Base-by-base conservation (phyloP, 1,140 invertebrate genomes). In the Rhopalosiphum maidis region DNA sequence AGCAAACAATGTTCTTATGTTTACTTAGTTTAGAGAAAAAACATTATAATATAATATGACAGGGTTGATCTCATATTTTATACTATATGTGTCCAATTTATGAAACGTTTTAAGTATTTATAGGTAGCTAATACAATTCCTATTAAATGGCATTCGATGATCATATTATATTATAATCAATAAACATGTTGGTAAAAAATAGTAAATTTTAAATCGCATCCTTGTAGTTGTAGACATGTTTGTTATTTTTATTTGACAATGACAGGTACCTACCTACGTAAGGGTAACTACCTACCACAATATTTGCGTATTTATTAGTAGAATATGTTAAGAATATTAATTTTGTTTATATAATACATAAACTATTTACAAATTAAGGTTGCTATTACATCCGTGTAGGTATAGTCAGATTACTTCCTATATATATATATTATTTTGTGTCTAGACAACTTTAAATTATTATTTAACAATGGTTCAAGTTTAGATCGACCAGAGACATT, bases 381-480 rank as follows among this genome's bases (percentile, higher is more conserved):
- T 30, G 41, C 8, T 46, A 8, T n/a, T n/a, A n/a, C n/a, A n/a
- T 68, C 60, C n/a, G 30, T 77, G 30, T 77, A 77, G 60, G 60
- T 77, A 77, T 77, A n/a, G 60, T 30, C 5, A n/a, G 60, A 77
- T 35, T 46, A 86, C 85, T 46, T 86, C 85, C 85, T 46, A 86
- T 86, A 0, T 46, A n/a, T 46, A n/a, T 46, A 30, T 85, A n/a
- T 30, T 22, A 23, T 86, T 23, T 86, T 1, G 11, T 30, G 85
- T 86, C 43, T 86, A 86, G 85, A 86, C 43, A 43, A 86, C 23
- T 86, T 25, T 86, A 86, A 86, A 86, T 86, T 86, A 86, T 11
- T 86, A 46, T 86, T 86, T 86, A 86, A 86, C 15, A 43, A 86
- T 86, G 25, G 23, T 46, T 30, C 30, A n/a, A 86, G 43, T 86